These are phyloP conservation scores for Andricus grossulariae DNA, from an alignment of 1,140 invertebrate species.

Conservation along the genomic window DNA sequence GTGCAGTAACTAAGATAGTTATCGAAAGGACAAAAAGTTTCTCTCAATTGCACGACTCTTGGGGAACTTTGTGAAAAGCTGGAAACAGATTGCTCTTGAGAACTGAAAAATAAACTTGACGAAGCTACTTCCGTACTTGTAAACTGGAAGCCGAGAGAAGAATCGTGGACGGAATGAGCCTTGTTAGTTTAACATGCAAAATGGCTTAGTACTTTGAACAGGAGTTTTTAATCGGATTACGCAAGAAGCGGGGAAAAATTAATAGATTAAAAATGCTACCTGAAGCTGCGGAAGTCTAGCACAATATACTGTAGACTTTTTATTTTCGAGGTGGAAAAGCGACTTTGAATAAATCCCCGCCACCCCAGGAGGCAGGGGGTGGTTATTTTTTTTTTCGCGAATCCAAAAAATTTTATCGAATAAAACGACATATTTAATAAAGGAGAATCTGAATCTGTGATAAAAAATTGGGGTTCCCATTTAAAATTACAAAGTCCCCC, in stretches of 20 bases:
- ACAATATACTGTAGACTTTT: neutral
- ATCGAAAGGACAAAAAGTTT: neutral
- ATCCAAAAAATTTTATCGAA: no score
- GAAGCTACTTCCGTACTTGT: constrained; percentile 1
- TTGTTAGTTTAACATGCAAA: constrained; percentile 18
- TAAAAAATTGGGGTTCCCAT: no score
- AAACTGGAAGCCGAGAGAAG: neutral
- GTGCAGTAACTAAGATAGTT: neutral
- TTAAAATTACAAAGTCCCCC: no score
- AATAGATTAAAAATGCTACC: constrained; percentile 8
- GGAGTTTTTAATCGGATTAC: constrained; percentile 24
- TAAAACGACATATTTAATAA: no score
- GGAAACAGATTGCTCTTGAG: neutral
- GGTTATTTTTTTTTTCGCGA: no score
- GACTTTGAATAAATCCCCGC: no score
- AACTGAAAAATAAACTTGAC: constrained; percentile 18
- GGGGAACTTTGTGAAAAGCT: neutral
- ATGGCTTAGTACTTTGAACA: constrained; percentile 7
- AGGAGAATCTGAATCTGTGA: no score
- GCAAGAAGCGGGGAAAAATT: neutral
- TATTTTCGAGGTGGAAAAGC: no score
- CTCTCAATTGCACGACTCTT: constrained; percentile 1
- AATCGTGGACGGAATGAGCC: constrained; percentile 8
- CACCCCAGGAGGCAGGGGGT: no score
- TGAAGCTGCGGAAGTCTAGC: neutral